phyloP scores from a whole-genome alignment of 2,888 invertebrate genomes.

The Plemyria rubiginata region DNA sequence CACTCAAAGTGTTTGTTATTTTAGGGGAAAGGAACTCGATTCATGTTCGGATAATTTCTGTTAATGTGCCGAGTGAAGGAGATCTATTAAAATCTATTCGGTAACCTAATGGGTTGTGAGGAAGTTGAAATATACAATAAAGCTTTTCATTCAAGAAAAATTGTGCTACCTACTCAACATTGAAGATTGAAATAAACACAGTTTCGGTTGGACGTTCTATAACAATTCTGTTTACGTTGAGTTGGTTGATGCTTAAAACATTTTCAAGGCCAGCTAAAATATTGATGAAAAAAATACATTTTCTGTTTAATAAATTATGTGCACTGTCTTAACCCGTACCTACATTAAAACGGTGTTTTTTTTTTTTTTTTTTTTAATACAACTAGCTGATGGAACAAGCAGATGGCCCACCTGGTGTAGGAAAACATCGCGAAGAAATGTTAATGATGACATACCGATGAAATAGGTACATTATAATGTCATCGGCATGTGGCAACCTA shows the following conservation, averaged over 20 bases:
- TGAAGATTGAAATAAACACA: neutral
- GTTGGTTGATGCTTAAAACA: neutral
- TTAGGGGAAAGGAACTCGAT: slow-evolving; percentile 51
- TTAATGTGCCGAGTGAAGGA: slow-evolving; percentile 30
- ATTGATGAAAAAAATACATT: neutral
- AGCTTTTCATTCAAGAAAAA: neutral
- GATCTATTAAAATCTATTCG: slow-evolving; percentile 17
- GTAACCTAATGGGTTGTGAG: slow-evolving; percentile 16
- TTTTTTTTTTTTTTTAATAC: too few species aligned
- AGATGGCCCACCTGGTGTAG: too few species aligned
- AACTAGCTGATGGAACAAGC: too few species aligned
- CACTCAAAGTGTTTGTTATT: slow-evolving; percentile 56
- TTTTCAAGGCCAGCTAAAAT: neutral
- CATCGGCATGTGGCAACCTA: too few species aligned
- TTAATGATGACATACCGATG: too few species aligned
- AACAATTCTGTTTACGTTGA: neutral
- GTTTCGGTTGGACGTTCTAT: neutral
- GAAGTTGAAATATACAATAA: neutral
- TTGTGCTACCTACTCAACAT: neutral
- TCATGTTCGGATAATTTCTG: slow-evolving; percentile 43
- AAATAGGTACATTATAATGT: too few species aligned
- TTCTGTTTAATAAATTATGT: too few species aligned
- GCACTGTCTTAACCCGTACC: too few species aligned
- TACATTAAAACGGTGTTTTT: too few species aligned
- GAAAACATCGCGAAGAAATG: too few species aligned